Evolutionary conservation across 2,888 invertebrate species (phyloP).

Genomic region (Cephalotes varians): DNA sequence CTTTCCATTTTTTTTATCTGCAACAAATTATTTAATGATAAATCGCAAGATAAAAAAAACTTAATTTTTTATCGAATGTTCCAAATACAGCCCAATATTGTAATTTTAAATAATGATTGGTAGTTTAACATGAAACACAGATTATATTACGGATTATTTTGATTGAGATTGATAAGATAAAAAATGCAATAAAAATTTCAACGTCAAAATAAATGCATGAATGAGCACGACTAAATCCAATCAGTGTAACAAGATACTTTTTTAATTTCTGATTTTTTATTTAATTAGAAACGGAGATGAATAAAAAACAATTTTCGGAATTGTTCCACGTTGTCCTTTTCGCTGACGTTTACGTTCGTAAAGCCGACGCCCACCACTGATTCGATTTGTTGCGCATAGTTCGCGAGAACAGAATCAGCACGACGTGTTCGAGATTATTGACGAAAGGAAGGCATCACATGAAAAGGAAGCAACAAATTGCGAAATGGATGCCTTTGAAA

Average conservation of each 20-base stretch:
- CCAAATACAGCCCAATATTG: constrained; percentile 12
- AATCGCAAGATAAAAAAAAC: background rate
- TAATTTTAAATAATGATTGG: background rate
- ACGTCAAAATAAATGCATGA: background rate
- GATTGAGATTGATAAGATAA: background rate
- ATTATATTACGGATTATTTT: background rate
- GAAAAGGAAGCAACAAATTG: constrained; percentile 70
- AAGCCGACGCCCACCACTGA: constrained; percentile 4
- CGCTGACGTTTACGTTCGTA: background rate
- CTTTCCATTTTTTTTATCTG: background rate
- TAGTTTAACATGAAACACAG: background rate
- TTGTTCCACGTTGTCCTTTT: background rate
- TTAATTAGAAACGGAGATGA: constrained; percentile 2
- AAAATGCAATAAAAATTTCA: background rate
- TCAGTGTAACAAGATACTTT: background rate
- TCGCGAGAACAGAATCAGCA: constrained; percentile 50
- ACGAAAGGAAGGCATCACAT: constrained; percentile 70
- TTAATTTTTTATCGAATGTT: constrained; percentile 14
- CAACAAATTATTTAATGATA: background rate
- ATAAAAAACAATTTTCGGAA: background rate
- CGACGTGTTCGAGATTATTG: constrained; percentile 65
- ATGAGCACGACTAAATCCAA: background rate
- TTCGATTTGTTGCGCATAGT: constrained; percentile 30
- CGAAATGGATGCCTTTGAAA: constrained; percentile 63
- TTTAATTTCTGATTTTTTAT: background rate